Evolutionary conservation across 2,888 invertebrate genomes (phyloP), one percentile per base, ranked within the genome.

Genomic region (Lycia hirtaria): DNA sequence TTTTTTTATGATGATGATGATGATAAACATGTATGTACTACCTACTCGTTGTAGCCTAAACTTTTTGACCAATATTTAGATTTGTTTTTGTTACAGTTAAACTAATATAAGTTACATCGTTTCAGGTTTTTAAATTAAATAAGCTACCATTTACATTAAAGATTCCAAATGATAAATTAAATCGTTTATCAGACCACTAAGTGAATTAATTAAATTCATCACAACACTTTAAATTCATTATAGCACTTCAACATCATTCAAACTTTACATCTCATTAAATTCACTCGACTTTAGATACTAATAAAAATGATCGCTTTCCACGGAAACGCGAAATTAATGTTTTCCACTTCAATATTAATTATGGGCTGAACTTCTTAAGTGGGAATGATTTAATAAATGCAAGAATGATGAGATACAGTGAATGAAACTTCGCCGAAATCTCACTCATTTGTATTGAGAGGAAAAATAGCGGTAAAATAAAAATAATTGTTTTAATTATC

Each of bases 321-420:
- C 26, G 19, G 19, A 28, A 37, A n/a, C 12, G 12, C 26, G 4
- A 20, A 53, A 44, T 45, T 17, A 45, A 45, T 53, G 45, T 17
- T 45, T 22, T 26, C 45, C 22, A 1, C 38, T 44, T 38, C 17
- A 15, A 28, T 44, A 64, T 56, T 58, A 56, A 58, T 56, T 53
- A 38, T 32, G 10, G 53, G 50, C 43, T 53, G 51, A 56, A 64
- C 58, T 59, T 56, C 47, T 54, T 56, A 57, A 56, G 33, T 57
- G 32, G 37, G 58, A 55, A 57, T 65, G 56, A 65, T 64, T 40
- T 60, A 62, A 64, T 63, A 60, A 67, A 60, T 66, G 51, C 32
- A 12, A 28, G 61, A 55, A 22, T 55, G 64, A 66, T 62, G 54
- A 45, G 28, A 40, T 56, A 50, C 47, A 41, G 30, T 37, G 47